Evolutionary conservation across 2,888 invertebrate genomes (phyloP).

Genomic region (Thecophora atra): DNA sequence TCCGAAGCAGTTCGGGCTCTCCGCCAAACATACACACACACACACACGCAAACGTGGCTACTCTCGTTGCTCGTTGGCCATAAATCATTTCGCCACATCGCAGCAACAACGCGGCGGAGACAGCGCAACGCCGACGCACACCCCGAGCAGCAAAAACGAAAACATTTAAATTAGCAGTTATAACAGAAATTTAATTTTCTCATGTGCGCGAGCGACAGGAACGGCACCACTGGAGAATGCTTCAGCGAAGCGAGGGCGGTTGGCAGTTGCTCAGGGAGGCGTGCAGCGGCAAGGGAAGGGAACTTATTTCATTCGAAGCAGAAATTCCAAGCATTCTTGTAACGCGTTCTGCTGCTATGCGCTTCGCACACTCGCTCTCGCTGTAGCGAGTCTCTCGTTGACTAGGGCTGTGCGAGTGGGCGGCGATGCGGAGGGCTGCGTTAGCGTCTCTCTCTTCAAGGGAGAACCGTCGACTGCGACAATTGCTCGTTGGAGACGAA

Average conservation of each 20-base stretch:
- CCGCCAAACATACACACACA: neutral
- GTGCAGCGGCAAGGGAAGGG: neutral
- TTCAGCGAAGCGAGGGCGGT: conserved; percentile 46
- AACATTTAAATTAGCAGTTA: conserved; percentile 60
- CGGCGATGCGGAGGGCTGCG: neutral
- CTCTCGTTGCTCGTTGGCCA: conserved; percentile 53
- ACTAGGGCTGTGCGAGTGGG: neutral
- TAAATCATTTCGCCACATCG: conserved; percentile 64
- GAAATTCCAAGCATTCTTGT: conserved; percentile 50
- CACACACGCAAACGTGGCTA: neutral
- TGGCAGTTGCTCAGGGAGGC: conserved; percentile 54
- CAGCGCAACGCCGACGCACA: conserved; percentile 19
- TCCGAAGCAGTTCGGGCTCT: neutral
- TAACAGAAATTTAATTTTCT: conserved; percentile 42
- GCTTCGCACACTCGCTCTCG: conserved; percentile 38
- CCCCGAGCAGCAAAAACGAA: conserved; percentile 28
- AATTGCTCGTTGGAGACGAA: conserved; percentile 28
- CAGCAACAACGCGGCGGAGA: conserved; percentile 42
- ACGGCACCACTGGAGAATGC: conserved; percentile 38
- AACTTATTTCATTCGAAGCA: conserved; percentile 45
- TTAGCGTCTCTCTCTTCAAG: neutral
- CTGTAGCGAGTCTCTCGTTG: neutral
- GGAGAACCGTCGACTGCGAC: conserved; percentile 18
- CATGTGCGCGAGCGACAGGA: conserved; percentile 36
- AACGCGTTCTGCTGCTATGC: conserved; percentile 40